Conservation (phyloP, 2,888 invertebrate genomes). For the Trachelus iudaicus region DNA sequence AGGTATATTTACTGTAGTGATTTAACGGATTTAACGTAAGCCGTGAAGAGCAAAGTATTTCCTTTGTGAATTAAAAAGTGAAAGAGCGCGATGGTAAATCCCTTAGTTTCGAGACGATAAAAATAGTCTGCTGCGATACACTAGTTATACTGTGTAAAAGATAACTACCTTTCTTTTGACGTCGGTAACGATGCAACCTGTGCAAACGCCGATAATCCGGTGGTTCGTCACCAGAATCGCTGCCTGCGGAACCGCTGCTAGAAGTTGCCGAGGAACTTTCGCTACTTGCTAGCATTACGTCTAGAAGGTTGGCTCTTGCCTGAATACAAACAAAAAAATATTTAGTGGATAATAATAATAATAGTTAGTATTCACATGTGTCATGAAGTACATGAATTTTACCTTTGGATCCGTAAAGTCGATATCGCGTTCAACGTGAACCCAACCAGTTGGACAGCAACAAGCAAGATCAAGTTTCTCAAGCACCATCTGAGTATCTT, state of each 20-base stretch:
- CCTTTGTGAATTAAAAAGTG: no score
- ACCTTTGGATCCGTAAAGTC: constrained; percentile 85
- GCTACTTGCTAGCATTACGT: constrained; percentile 82
- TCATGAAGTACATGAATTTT: constrained; percentile 18
- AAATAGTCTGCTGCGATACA: no score
- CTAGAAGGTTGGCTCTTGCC: constrained; percentile 81
- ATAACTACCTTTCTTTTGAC: constrained; percentile 80
- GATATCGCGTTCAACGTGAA: constrained; percentile 81
- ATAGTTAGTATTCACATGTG: background rate
- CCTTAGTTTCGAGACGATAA: no score
- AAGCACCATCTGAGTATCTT: constrained; percentile 50
- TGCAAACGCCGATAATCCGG: constrained; percentile 78
- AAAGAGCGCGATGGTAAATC: no score
- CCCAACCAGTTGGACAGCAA: constrained; percentile 81
- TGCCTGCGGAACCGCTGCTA: constrained; percentile 74
- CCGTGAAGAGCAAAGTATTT: no score
- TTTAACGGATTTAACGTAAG: no score
- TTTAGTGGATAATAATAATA: constrained; percentile 11
- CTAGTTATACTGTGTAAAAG: background rate
- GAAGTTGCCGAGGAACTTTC: constrained; percentile 75
- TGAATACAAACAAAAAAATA: constrained; percentile 53
- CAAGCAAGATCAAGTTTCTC: constrained; percentile 72
- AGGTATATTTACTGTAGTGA: no score
- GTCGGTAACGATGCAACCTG: constrained; percentile 74
- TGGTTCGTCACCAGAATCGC: constrained; percentile 72